Conservation (phyloP, 2,888 invertebrate species). For the Lithodes maja region DNA sequence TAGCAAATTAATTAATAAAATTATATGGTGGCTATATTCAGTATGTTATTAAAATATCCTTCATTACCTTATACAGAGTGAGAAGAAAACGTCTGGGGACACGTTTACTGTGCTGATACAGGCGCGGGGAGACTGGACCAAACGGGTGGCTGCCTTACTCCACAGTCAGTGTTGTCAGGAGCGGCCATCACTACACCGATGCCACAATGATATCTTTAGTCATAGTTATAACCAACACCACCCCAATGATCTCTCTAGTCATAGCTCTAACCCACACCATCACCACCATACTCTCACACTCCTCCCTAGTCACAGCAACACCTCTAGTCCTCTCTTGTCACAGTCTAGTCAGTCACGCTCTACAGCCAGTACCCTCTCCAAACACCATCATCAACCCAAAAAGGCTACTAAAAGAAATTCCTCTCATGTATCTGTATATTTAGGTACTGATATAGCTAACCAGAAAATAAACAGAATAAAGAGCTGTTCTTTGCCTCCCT, state of each 20-base stretch:
- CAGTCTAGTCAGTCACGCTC: conserved; percentile 19
- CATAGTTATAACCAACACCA: neutral
- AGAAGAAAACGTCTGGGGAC: conserved; percentile 71
- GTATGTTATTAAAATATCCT: neutral
- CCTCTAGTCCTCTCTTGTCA: neutral
- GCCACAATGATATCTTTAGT: neutral
- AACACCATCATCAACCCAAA: neutral
- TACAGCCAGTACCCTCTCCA: neutral
- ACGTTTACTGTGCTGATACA: conserved; percentile 77
- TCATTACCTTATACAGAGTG: neutral
- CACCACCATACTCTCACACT: neutral
- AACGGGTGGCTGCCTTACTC: conserved; percentile 16
- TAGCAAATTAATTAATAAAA: too few species aligned
- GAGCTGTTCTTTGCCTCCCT: conserved; percentile 5
- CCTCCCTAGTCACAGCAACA: conserved; percentile 4
- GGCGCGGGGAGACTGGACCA: conserved; percentile 78
- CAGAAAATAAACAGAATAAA: neutral
- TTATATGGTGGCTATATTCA: too few species aligned
- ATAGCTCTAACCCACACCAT: too few species aligned
- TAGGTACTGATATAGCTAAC: neutral
- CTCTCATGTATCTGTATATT: neutral
- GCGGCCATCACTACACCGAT: neutral
- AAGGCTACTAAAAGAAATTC: neutral
- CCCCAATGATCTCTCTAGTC: neutral
- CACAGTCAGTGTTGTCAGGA: neutral